These are phyloP conservation scores for Toxotes jaculatrix DNA, from an alignment of 2,113 vertebrate genomes.

Conservation along the genomic window DNA sequence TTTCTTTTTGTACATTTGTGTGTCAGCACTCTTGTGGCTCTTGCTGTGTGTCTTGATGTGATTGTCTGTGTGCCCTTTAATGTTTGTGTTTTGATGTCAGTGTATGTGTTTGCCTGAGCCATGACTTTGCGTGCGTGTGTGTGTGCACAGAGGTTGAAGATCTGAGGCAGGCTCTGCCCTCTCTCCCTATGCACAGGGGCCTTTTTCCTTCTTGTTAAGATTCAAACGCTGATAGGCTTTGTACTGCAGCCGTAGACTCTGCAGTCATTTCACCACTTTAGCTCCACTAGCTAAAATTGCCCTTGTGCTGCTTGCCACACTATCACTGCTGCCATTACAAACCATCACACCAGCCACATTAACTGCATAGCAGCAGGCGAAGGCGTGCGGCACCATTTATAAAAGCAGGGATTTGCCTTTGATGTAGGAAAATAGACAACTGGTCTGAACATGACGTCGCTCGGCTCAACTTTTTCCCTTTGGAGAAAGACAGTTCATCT, in stretches of 20 bases:
- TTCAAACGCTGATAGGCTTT: slow-evolving; percentile 80
- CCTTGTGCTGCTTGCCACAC: slow-evolving; percentile 34
- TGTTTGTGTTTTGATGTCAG: slow-evolving; percentile 78
- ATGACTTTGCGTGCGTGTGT: slow-evolving; percentile 42
- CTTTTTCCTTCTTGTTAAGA: slow-evolving; percentile 81
- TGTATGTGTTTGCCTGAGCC: slow-evolving; percentile 68
- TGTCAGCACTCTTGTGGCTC: slow-evolving; percentile 78
- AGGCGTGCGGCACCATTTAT: slow-evolving; percentile 29
- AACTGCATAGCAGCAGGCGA: slow-evolving; percentile 41
- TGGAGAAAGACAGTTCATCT: slow-evolving; percentile 26
- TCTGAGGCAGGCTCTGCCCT: slow-evolving; percentile 78
- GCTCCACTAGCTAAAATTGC: slow-evolving; percentile 64
- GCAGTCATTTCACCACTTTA: slow-evolving; percentile 73
- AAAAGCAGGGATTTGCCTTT: slow-evolving; percentile 52
- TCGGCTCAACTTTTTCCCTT: slow-evolving; percentile 41
- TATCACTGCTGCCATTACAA: slow-evolving; percentile 42
- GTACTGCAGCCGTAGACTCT: slow-evolving; percentile 77
- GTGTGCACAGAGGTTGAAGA: slow-evolving; percentile 73
- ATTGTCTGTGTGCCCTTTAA: slow-evolving; percentile 81
- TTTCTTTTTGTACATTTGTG: slow-evolving; percentile 75
- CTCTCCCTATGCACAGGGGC: slow-evolving; percentile 75
- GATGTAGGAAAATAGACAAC: slow-evolving; percentile 53
- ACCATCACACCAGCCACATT: slow-evolving; percentile 51
- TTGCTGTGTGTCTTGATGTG: slow-evolving; percentile 79
- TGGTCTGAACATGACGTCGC: slow-evolving; percentile 45